phyloP scores from a whole-genome alignment of 2,113 vertebrate genomes.

The Alouatta palliata region DNA sequence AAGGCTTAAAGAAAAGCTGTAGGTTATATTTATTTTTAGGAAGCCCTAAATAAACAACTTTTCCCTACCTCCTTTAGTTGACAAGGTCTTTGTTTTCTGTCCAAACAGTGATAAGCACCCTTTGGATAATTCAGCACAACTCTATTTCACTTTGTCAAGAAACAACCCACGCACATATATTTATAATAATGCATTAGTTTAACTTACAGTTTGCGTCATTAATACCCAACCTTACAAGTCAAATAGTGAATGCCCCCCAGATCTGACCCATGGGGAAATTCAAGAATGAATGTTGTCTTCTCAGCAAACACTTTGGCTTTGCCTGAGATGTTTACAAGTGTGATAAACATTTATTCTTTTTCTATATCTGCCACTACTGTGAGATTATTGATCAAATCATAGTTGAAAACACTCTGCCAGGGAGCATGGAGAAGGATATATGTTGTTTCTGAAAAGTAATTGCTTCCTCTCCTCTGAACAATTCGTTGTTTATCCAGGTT shows the following conservation, averaged over 20 bases:
- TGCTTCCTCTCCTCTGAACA: slow-evolving; percentile 67
- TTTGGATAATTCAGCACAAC: not conserved
- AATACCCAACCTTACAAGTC: not conserved
- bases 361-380: slow-evolving; percentile 72
- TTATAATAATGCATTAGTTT: slow-evolving; percentile 1
- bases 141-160: not conserved
- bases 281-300: slow-evolving; percentile 58
- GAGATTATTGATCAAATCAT: slow-evolving; percentile 77
- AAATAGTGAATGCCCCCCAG: not conserved
- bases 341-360: slow-evolving; percentile 77
- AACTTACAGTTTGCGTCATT: slow-evolving; percentile 26
- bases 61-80: not conserved
- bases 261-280: slow-evolving; percentile 47
- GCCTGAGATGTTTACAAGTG: slow-evolving; percentile 74
- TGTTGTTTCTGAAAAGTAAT: slow-evolving; percentile 72
- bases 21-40: not conserved
- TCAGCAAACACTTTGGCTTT: slow-evolving; percentile 60
- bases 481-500: slow-evolving; percentile 63
- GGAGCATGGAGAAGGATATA: slow-evolving; percentile 59
- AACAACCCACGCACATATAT: not conserved
- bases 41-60: not conserved
- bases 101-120: not conserved
- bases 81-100: not conserved
- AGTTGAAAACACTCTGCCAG: slow-evolving; percentile 67
- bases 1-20: not conserved